These are phyloP conservation scores for Sarcophaga bullata DNA, from an alignment of 1,140 invertebrate genomes.

Conservation along the genomic window DNA sequence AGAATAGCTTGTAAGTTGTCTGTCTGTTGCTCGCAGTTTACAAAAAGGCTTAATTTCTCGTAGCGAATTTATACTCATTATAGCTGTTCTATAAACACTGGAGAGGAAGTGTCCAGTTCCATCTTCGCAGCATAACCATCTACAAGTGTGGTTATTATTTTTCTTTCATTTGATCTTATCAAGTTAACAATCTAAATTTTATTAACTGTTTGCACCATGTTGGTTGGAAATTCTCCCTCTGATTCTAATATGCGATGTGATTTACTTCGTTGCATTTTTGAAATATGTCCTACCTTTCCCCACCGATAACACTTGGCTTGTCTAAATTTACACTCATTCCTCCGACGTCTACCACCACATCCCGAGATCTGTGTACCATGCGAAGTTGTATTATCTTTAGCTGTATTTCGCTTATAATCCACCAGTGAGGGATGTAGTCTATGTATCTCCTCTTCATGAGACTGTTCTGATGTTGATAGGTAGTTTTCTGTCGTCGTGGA, in stretches of 20 bases:
- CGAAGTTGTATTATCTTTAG: background rate
- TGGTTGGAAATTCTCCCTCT: background rate
- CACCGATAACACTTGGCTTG: constrained; percentile 23
- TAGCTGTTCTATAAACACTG: too few relatives aligned
- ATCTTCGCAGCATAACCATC: background rate
- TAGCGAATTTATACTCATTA: background rate
- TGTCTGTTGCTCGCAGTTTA: background rate
- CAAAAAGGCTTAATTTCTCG: background rate
- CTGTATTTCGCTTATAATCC: background rate
- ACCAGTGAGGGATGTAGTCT: background rate
- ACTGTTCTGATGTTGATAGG: background rate
- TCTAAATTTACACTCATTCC: constrained; percentile 17
- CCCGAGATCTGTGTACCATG: background rate
- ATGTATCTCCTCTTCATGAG: constrained; percentile 4
- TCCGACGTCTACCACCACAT: background rate
- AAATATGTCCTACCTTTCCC: constrained; percentile 4
- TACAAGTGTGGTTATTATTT: background rate
- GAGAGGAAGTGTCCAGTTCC: background rate
- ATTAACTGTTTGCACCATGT: too few relatives aligned
- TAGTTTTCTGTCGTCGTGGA: background rate
- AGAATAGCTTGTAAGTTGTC: too few relatives aligned
- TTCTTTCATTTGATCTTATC: background rate
- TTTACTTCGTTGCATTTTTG: constrained; percentile 12
- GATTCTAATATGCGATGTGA: background rate
- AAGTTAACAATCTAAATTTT: too few relatives aligned